Evolutionary conservation across 2,888 invertebrate species (phyloP).

Genomic region (Abrostola tripartita): DNA sequence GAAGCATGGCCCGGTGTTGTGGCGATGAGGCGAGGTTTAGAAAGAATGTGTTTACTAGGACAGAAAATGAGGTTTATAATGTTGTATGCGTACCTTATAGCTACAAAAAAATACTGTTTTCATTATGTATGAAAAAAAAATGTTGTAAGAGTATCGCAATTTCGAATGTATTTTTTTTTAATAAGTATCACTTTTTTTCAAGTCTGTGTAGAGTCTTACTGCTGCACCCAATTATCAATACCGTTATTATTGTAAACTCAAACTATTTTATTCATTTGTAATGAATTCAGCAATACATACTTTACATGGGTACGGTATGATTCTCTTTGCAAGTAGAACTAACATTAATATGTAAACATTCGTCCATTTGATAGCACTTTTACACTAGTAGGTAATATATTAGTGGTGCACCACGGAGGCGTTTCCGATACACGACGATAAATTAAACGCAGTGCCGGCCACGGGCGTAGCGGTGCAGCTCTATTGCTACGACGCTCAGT

Average conservation of each 20-base stretch:
- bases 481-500: conserved; percentile 39
- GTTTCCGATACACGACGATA: conserved; percentile 79
- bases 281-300: too few relatives aligned
- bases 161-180: background rate
- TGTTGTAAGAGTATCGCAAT: conserved; percentile 12
- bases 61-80: too few relatives aligned
- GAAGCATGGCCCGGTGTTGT: background rate
- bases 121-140: too few relatives aligned
- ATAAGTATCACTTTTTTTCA: background rate
- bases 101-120: background rate
- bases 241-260: too few relatives aligned
- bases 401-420: conserved; percentile 66
- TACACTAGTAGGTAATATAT: conserved; percentile 65
- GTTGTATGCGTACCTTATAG: background rate
- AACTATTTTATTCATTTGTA: too few relatives aligned
- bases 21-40: conserved; percentile 23
- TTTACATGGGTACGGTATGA: background rate
- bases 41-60: background rate
- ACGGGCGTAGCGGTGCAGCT: conserved; percentile 50
- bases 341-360: conserved; percentile 7
- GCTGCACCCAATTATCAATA: too few relatives aligned
- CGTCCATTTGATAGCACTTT: conserved; percentile 37
- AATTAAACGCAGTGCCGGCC: conserved; percentile 67
- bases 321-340: background rate
- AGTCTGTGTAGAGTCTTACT: too few relatives aligned